Percentiles rank a stretch among this genome's conserved stretches.
These are phyloP conservation scores for Orcinus orca DNA, from an alignment of 2,113 vertebrate species.

Conservation along the genomic window DNA sequence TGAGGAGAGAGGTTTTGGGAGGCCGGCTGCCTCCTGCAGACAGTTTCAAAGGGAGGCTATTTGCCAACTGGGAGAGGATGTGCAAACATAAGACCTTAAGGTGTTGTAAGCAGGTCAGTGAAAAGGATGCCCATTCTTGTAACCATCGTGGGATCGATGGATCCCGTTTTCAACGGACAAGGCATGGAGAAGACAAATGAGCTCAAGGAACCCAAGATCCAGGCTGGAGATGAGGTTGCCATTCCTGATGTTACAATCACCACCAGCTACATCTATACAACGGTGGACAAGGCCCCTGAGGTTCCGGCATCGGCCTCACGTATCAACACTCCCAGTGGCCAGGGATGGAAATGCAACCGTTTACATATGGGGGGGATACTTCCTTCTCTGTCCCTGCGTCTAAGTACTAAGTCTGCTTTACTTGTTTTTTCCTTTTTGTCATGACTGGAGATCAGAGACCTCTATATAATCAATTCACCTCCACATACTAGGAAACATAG, in stretches of 20 bases:
- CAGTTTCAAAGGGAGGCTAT: not conserved
- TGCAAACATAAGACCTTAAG: not conserved
- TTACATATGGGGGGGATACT: not conserved
- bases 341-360: not conserved
- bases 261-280: not conserved
- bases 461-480: not conserved
- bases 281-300: too few species aligned
- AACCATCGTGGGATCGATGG: rapidly evolving
- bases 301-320: not conserved
- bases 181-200: too few species aligned
- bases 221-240: not conserved
- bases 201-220: not conserved
- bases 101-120: not conserved
- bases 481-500: not conserved
- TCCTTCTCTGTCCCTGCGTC: not conserved
- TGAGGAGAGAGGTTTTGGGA: not conserved
- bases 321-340: not conserved
- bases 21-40: not conserved
- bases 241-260: not conserved
- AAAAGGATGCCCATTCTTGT: rapidly evolving
- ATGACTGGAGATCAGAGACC: not conserved
- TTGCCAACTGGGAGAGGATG: too few species aligned
- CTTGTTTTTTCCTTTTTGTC: not conserved
- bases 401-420: rapidly evolving
- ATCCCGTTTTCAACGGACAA: too few species aligned